These are phyloP conservation scores for Sussaba pulchella DNA, from an alignment of 2,888 invertebrate species.

Conservation along the genomic window DNA sequence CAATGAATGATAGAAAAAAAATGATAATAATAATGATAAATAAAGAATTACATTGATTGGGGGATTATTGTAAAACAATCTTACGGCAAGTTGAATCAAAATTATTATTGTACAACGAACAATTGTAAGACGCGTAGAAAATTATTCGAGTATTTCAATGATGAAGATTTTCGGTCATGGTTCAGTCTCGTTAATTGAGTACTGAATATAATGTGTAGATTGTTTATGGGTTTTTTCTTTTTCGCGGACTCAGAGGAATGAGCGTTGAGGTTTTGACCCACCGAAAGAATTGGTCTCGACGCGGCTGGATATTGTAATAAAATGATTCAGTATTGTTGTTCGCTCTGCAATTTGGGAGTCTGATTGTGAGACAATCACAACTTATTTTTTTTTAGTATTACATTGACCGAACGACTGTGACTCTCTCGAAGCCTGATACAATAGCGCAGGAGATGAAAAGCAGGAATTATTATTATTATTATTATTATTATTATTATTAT, in stretches of 20 bases:
- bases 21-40: neutral
- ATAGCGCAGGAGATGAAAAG: neutral
- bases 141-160: neutral
- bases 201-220: constrained; percentile 1
- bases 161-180: neutral
- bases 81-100: neutral
- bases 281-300: neutral
- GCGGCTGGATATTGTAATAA: neutral
- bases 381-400: constrained; percentile 19
- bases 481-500: constrained; percentile 20
- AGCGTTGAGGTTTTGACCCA: neutral
- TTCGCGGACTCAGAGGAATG: no score
- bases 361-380: constrained; percentile 45
- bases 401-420: constrained; percentile 35
- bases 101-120: constrained; percentile 9
- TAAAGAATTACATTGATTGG: no score
- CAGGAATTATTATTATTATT: constrained; percentile 22
- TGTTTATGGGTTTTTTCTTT: no score
- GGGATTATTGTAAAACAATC: no score
- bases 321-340: constrained; percentile 13
- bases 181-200: neutral
- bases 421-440: constrained; percentile 14
- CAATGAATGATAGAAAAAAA: constrained; percentile 13
- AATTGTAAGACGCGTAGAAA: neutral
- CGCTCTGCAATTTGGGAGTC: constrained; percentile 37